phyloP scores from a whole-genome alignment of 1,140 invertebrate species.

The Drosophila quadrilineata region DNA sequence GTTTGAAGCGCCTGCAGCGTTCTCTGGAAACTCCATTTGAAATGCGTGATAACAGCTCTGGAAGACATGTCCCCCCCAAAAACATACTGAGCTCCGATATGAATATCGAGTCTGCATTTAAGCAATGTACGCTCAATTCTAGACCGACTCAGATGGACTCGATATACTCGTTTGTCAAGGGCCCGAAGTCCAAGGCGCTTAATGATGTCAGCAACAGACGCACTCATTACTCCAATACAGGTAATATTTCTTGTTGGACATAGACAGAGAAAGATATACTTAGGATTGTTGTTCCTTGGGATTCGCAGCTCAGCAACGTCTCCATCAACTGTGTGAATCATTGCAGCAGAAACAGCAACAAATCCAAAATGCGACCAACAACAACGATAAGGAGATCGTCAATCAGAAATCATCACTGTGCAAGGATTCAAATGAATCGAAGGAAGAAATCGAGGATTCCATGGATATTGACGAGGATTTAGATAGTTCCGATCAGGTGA shows the following conservation, averaged over 20 bases:
- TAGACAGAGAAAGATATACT: background rate
- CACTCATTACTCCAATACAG: conserved; percentile 18
- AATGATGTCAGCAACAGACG: conserved; percentile 49
- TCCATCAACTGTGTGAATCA: conserved; percentile 6
- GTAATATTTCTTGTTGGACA: conserved; percentile 14
- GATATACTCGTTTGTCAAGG: no score
- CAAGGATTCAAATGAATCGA: no score
- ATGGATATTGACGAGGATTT: no score
- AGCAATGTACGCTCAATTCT: no score
- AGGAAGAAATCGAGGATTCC: no score
- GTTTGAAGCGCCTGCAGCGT: conserved; percentile 67
- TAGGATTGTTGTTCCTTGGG: no score
- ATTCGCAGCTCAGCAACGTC: conserved; percentile 50
- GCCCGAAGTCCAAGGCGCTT: conserved; percentile 58
- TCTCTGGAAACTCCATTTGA: conserved; percentile 15
- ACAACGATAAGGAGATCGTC: background rate
- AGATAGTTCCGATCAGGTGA: no score
- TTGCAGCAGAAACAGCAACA: conserved; percentile 31
- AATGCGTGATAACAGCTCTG: conserved; percentile 2
- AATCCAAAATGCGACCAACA: background rate
- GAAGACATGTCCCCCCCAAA: background rate
- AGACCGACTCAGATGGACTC: no score
- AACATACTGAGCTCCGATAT: no score
- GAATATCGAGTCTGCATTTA: no score
- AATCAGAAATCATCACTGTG: no score